These are phyloP conservation scores for Chrysolina americana DNA, from an alignment of 2,888 invertebrate genomes.

Conservation along the genomic window DNA sequence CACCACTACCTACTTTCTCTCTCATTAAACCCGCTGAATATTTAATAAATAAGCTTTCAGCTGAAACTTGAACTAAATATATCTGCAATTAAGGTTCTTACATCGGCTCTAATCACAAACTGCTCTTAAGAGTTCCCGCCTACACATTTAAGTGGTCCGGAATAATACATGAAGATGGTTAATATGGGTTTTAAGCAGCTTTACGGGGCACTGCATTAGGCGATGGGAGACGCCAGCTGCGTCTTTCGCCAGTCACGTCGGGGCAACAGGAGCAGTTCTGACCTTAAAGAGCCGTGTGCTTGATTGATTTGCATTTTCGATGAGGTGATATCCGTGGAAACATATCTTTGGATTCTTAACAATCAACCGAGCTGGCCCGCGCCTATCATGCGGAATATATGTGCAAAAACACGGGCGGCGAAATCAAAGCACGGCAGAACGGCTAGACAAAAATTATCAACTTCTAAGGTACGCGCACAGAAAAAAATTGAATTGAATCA, in stretches of 20 bases:
- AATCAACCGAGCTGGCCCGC: too few relatives aligned
- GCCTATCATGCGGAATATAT: too few relatives aligned
- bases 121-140: slow-evolving; percentile 65
- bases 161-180: slow-evolving; percentile 68
- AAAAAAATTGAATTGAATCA: too few relatives aligned
- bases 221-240: slow-evolving; percentile 62
- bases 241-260: slow-evolving; percentile 46
- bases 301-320: background rate
- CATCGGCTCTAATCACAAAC: slow-evolving; percentile 62
- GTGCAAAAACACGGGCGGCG: too few relatives aligned
- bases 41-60: slow-evolving; percentile 47
- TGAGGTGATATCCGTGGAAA: too few relatives aligned
- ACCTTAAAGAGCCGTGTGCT: background rate
- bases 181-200: slow-evolving; percentile 67
- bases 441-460: too few relatives aligned
- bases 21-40: slow-evolving; percentile 44
- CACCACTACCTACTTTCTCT: slow-evolving; percentile 24
- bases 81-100: slow-evolving; percentile 65
- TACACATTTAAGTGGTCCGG: slow-evolving; percentile 65
- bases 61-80: slow-evolving; percentile 57
- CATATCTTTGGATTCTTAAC: too few relatives aligned
- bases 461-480: too few relatives aligned
- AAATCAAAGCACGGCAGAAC: too few relatives aligned
- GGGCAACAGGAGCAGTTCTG: slow-evolving; percentile 27
- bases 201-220: slow-evolving; percentile 62